Evolutionary conservation across 2,797 vertebrate genomes (phyloP), one percentile per base, ranked within the genome.

Genomic region (Thripadectes ignobilis): DNA sequence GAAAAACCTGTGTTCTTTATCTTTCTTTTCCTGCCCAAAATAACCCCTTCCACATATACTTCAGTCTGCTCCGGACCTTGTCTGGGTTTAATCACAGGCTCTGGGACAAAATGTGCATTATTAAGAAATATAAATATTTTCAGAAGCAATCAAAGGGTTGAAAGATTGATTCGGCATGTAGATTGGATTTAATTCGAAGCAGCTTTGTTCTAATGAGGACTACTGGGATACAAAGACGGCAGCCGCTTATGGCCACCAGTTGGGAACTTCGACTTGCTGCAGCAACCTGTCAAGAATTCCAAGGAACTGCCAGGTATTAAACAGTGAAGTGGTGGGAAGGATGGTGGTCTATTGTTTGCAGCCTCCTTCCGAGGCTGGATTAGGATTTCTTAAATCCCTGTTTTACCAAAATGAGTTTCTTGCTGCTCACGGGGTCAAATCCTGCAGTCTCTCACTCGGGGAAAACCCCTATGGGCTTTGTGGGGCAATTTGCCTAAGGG

Each of bases 81-180:
- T 97, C 97, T 98, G 98, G 97, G 97, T 98, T 98, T 97, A 98
- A 98, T 98, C 97, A 98, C 92, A 95, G 97, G 92, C 97, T 96
- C 97, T 91, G 95, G 97, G 97, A 97, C 97, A 98, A 97, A 98
- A 98, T 97, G 98, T 97, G 97, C 96, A 94, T 98, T 98, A 98
- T 98, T 98, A 98, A 97, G 97, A 98, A 97, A 98, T 98, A 98
- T 97, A 98, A 98, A 98, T 98, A 98, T 98, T 98, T 98, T 98
- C 97, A 98, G 97, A 98, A 98, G 97, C 98, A 98, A 98, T 98
- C 97, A 98, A 98, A 98, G 95, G 97, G 96, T 96, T 97, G 96
- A 97, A 98, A 98, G 97, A 98, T 97, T 97, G 98, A 98, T 98
- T 98, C 95, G 91, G 96, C 96, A 96, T 97, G 97, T 97, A 97